A percentile compares a stretch with the other conserved stretches of the same genome.
phyloP scores from a whole-genome alignment of 2,113 vertebrate species.

The Dasyurus viverrinus region DNA sequence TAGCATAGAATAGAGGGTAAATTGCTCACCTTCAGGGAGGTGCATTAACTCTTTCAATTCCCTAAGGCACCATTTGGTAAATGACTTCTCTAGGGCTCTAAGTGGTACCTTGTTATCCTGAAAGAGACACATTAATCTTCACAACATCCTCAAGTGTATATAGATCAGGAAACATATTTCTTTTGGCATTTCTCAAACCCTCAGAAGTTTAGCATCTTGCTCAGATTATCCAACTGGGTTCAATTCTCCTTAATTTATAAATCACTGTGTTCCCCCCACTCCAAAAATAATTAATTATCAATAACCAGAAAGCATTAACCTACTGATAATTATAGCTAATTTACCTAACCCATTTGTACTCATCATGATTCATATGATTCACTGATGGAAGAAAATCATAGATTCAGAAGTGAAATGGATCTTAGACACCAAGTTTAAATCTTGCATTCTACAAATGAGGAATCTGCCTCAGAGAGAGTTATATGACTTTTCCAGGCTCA shows the following conservation, averaged over 20 bases:
- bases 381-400: not conserved
- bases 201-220: slow-evolving; percentile 40
- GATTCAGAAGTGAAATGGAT: not conserved
- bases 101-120: slow-evolving; percentile 65
- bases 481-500: not conserved
- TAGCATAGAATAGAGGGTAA: slow-evolving; percentile 59
- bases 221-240: not conserved
- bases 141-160: slow-evolving; percentile 27
- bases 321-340: not conserved
- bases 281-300: slow-evolving; percentile 1
- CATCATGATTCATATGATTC: not conserved
- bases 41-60: slow-evolving; percentile 72
- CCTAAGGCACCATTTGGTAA: slow-evolving; percentile 66
- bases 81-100: slow-evolving; percentile 72
- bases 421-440: not conserved
- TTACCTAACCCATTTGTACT: not conserved
- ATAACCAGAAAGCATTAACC: not conserved
- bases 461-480: not conserved
- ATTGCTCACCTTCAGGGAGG: slow-evolving; percentile 63
- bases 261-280: not conserved
- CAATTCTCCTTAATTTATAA: not conserved
- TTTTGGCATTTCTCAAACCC: slow-evolving; percentile 30
- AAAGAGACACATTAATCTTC: slow-evolving; percentile 75
- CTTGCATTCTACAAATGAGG: not conserved
- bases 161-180: slow-evolving; percentile 64